phyloP scores from a whole-genome alignment of 1,140 invertebrate genomes.

The Leptoteleia sp. region DNA sequence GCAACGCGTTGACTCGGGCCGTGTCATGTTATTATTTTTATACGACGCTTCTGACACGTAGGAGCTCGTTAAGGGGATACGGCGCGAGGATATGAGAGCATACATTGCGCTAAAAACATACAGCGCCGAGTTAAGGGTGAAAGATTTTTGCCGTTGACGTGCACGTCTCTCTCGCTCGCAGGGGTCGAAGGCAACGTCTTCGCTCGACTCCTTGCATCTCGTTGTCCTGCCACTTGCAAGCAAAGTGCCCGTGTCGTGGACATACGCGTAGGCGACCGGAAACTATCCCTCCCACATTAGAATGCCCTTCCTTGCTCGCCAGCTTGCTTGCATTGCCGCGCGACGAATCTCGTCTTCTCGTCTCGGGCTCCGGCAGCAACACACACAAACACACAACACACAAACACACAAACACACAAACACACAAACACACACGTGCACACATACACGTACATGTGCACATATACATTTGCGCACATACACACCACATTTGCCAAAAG shows the following conservation, averaged over 20 bases:
- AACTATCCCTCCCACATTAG: constrained; percentile 77
- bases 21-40: constrained; percentile 47
- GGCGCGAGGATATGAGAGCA: constrained; percentile 10
- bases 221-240: constrained; percentile 70
- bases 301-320: constrained; percentile 67
- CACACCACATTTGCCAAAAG: constrained; percentile 13
- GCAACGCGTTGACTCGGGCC: constrained; percentile 33
- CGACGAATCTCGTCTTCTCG: constrained; percentile 26
- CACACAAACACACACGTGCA: too few relatives aligned
- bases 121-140: constrained; percentile 30
- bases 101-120: constrained; percentile 9
- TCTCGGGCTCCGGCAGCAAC: constrained; percentile 9
- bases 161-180: constrained; percentile 37
- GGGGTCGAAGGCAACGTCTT: constrained; percentile 61
- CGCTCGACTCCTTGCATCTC: constrained; percentile 37
- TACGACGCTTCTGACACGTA: constrained; percentile 31
- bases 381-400: too few relatives aligned
- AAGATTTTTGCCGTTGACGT: constrained; percentile 46
- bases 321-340: constrained; percentile 5
- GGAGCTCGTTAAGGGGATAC: constrained; percentile 52
- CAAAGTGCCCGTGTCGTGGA: constrained; percentile 70
- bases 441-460: too few relatives aligned
- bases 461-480: too few relatives aligned
- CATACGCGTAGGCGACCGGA: constrained; percentile 76
- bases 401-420: too few relatives aligned